Base-by-base conservation (phyloP, 2,888 invertebrate species). In the Morpho helenor region DNA sequence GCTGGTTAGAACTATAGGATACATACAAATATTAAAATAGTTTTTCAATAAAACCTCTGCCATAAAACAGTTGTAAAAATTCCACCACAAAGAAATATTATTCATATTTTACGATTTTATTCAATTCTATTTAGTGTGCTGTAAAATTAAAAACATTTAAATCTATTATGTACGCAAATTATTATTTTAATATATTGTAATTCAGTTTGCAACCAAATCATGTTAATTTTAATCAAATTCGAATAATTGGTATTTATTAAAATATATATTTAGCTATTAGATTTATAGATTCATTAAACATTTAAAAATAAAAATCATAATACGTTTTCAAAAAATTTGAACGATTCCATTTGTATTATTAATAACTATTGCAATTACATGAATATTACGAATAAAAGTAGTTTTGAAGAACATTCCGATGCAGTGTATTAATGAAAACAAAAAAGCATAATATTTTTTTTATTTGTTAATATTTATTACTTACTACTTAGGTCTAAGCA, bases 391-490 rank as follows among this genome's bases (percentile, higher is more conserved):
- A 39, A 49, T 31, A 45, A 49, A 43, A 41, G 8, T 23, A 40
- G 31, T 48, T 16, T 23, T 48, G 31, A 52, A 60, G 48, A 57
- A 57, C 63, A 64, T 65, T 51, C 64, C 51, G 65, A 61, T 67
- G 68, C 67, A 71, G 71, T 68, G 66, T 66, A 68, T 55, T 58
- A 10, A 52, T 61, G 54, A 45, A 61, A 47, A 7, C 49, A 62
- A 63, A 60, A 67, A 75, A 67, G 78, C 79, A 82, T 84, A 84
- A 83, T 78, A 79, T 74, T 58, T 65, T 73, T 72, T 78, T 81
- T 83, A 76, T 75, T 68, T 85, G 84, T 87, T 88, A 87, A 88
- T 88, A 88, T 88, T 89, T 88, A 89, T 89, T 88, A 84, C 83
- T 84, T 75, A 58, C 57, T 74, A 72, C 77, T 73, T 84, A 83